Conservation (phyloP, 2,888 invertebrate genomes). For the Smittia aterrima region DNA sequence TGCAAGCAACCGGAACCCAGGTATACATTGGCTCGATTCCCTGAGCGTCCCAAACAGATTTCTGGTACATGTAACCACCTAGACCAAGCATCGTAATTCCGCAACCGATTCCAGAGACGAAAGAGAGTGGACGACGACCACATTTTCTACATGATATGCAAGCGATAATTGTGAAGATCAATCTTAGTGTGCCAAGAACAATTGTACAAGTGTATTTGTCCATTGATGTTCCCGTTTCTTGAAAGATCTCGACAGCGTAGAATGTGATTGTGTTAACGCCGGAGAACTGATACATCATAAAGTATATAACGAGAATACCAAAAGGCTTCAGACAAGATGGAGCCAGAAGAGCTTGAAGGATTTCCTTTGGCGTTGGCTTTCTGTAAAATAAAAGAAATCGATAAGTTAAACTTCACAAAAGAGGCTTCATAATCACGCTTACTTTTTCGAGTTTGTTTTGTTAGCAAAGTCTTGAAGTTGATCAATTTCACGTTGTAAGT, state of each 20-base stretch:
- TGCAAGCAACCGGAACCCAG: slow-evolving; percentile 64
- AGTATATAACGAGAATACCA: slow-evolving; percentile 61
- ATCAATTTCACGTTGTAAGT: slow-evolving; percentile 63
- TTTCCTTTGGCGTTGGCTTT: slow-evolving; percentile 52
- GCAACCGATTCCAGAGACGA: slow-evolving; percentile 64
- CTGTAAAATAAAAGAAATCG: slow-evolving; percentile 39
- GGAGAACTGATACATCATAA: slow-evolving; percentile 69
- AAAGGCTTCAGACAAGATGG: slow-evolving; percentile 66
- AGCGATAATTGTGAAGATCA: slow-evolving; percentile 63
- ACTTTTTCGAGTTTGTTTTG: slow-evolving; percentile 60
- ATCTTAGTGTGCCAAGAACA: slow-evolving; percentile 60
- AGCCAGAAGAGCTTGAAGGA: slow-evolving; percentile 58
- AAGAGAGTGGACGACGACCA: slow-evolving; percentile 63
- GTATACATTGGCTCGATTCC: slow-evolving; percentile 51
- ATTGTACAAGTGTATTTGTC: slow-evolving; percentile 63
- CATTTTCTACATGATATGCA: slow-evolving; percentile 61
- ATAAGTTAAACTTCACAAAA: not conserved
- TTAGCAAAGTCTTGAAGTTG: slow-evolving; percentile 61
- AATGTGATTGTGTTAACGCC: slow-evolving; percentile 69
- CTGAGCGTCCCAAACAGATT: slow-evolving; percentile 55
- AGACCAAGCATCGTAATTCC: slow-evolving; percentile 63
- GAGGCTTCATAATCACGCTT: slow-evolving; percentile 30
- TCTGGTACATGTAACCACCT: slow-evolving; percentile 61
- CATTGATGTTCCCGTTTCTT: slow-evolving; percentile 59
- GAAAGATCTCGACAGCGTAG: slow-evolving; percentile 66